A percentile compares a stretch with the other conserved stretches of the same genome.
phyloP scores from a whole-genome alignment of 1,140 invertebrate genomes.

The Drosophila carrolli region DNA sequence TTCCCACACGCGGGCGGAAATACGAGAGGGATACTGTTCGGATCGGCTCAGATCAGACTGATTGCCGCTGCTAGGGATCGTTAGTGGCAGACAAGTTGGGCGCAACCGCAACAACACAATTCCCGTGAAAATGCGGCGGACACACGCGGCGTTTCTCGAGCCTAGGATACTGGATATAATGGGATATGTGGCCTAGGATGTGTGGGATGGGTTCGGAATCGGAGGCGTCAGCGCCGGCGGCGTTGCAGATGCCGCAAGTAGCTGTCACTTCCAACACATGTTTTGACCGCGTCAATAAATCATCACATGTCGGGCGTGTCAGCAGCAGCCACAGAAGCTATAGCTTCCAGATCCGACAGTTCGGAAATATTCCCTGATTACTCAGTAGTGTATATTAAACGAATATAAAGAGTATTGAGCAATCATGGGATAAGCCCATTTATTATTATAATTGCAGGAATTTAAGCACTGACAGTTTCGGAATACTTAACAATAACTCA shows the following conservation, averaged over 20 bases:
- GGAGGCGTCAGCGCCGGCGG: constrained; percentile 68
- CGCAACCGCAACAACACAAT: constrained; percentile 82
- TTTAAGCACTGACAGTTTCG: no score
- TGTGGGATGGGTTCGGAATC: constrained; percentile 10
- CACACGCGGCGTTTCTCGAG: constrained; percentile 68
- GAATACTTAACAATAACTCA: no score
- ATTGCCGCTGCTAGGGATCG: constrained; percentile 83
- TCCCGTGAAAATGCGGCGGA: constrained; percentile 66
- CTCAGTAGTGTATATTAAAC: no score
- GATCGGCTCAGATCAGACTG: constrained; percentile 67
- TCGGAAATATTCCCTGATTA: neutral
- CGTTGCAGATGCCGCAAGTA: constrained; percentile 82
- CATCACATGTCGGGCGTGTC: constrained; percentile 77
- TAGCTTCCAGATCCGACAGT: neutral
- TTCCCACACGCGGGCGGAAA: constrained; percentile 75
- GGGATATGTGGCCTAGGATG: constrained; percentile 1
- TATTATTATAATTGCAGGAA: no score
- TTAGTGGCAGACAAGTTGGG: constrained; percentile 84
- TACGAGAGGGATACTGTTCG: constrained; percentile 48
- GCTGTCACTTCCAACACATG: constrained; percentile 84
- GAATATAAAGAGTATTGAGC: no score
- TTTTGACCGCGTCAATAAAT: constrained; percentile 84
- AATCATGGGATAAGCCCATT: no score
- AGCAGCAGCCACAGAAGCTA: constrained; percentile 36
- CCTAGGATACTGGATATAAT: constrained; percentile 12